Conservation (phyloP, 2,113 vertebrate genomes). For the Sula dactylatra region DNA sequence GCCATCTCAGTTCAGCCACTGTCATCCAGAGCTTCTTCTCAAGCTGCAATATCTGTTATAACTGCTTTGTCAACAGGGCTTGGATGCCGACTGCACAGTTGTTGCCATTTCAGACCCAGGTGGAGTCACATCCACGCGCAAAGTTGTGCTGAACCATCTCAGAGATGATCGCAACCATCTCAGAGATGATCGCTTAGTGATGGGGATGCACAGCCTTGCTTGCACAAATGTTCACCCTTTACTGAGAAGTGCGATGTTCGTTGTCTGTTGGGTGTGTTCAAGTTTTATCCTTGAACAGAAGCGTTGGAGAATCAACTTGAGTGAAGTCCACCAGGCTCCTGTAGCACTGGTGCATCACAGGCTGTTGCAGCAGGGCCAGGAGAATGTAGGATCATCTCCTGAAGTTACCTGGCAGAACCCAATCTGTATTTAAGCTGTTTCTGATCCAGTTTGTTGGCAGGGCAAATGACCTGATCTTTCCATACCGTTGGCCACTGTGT, state of each 20-base stretch:
- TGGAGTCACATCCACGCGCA: background rate
- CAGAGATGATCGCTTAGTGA: background rate
- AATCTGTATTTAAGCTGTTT: background rate
- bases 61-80: background rate
- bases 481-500: background rate
- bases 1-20: background rate
- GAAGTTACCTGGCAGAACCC: background rate
- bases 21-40: background rate
- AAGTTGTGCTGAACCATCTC: background rate
- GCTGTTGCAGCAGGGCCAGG: background rate
- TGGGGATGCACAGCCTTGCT: background rate
- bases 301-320: background rate
- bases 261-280: background rate
- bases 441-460: background rate
- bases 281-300: background rate
- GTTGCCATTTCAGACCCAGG: background rate
- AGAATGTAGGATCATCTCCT: background rate
- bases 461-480: background rate
- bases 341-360: background rate
- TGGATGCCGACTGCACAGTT: background rate
- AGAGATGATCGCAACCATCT: background rate
- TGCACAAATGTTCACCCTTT: background rate
- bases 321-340: background rate
- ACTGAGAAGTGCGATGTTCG: fast-evolving
- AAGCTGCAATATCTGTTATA: background rate